Conservation (phyloP, 2,113 vertebrate species). For the Chamaea fasciata region DNA sequence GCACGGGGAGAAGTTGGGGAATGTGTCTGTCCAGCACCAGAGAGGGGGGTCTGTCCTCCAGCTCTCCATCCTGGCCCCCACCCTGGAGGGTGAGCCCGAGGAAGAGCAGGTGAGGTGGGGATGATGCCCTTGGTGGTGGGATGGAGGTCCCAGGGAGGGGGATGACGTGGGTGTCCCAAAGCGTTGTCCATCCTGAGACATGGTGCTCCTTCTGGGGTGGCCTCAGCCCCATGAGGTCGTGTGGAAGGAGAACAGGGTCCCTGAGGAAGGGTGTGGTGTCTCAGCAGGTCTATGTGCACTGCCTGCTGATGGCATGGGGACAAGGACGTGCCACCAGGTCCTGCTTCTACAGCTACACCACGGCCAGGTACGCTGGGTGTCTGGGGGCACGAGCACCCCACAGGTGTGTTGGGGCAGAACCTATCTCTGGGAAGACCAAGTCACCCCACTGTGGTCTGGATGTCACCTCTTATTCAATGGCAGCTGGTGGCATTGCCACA, state of each 20-base stretch:
- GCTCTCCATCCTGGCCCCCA: neutral
- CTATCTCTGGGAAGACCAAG: too few species aligned
- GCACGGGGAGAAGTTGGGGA: neutral
- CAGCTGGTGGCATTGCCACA: neutral
- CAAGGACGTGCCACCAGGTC: neutral
- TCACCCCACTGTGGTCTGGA: neutral
- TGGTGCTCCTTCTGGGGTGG: neutral
- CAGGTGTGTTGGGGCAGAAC: neutral
- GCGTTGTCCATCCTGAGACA: neutral
- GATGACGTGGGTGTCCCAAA: neutral
- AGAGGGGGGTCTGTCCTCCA: neutral
- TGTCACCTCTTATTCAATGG: fast-evolving
- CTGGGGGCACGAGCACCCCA: fast-evolving
- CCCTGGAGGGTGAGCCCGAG: neutral
- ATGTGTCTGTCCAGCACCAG: neutral
- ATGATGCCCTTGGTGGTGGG: neutral
- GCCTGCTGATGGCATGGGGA: neutral
- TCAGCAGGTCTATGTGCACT: slow-evolving; percentile 13
- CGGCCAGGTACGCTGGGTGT: neutral
- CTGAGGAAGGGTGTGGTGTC: neutral
- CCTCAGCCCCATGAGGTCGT: fast-evolving
- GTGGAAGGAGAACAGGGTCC: neutral
- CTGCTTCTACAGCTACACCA: slow-evolving; percentile 29
- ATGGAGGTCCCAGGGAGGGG: neutral
- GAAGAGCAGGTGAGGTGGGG: slow-evolving; percentile 16